phyloP scores from a whole-genome alignment of 53 echinoderm and acorn worm genomes.

The Henricia sp. region DNA sequence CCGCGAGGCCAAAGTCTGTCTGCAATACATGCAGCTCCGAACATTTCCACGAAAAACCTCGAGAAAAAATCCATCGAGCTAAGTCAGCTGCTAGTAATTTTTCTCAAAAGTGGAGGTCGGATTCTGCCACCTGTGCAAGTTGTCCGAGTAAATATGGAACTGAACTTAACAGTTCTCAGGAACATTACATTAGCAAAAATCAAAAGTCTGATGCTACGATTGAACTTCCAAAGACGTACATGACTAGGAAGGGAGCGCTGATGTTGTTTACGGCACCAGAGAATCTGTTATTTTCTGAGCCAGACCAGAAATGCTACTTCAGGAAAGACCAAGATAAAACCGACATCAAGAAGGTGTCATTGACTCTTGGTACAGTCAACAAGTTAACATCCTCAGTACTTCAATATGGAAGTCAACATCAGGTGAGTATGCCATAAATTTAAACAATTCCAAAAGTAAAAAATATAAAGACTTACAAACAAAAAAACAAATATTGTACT shows the following conservation, averaged over 20 bases:
- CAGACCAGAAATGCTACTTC: slow-evolving; percentile 75
- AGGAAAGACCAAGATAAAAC: slow-evolving; percentile 54
- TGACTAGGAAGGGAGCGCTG: slow-evolving; percentile 91
- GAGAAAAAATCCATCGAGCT: slow-evolving; percentile 38
- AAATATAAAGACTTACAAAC: background rate
- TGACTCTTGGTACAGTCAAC: slow-evolving; percentile 74
- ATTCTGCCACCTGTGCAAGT: background rate
- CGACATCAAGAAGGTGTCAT: slow-evolving; percentile 61
- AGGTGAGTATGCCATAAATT: background rate
- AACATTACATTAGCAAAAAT: slow-evolving; percentile 45
- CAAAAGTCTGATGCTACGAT: slow-evolving; percentile 36
- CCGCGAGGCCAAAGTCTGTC: slow-evolving; percentile 59
- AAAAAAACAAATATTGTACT: too few relatives aligned
- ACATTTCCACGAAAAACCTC: slow-evolving; percentile 11
- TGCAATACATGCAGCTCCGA: background rate
- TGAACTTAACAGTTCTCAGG: background rate
- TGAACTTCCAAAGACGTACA: slow-evolving; percentile 86
- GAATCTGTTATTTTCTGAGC: slow-evolving; percentile 73
- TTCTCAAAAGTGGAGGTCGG: background rate
- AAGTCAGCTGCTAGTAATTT: slow-evolving; percentile 22
- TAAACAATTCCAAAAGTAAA: background rate
- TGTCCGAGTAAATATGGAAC: slow-evolving; percentile 14
- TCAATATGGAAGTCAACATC: slow-evolving; percentile 77
- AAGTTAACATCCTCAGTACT: slow-evolving; percentile 83
- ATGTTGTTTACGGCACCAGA: slow-evolving; percentile 90